Evolutionary conservation across 2,113 vertebrate species (phyloP).

Genomic region (Pogonocichla stellata): DNA sequence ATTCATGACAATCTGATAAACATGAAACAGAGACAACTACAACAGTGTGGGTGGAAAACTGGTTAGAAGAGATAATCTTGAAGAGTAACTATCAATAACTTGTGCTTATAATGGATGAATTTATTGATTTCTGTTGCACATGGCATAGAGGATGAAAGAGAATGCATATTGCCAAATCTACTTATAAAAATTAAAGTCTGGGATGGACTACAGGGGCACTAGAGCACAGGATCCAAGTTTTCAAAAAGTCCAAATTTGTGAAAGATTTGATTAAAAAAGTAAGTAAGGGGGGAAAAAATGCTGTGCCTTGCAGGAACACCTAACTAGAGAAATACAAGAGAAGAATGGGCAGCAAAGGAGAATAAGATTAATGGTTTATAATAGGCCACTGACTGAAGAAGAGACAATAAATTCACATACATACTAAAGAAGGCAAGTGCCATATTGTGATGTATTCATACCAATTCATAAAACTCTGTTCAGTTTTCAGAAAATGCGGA

Average conservation of each 20-base stretch:
- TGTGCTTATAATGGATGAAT: background rate
- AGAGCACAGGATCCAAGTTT: background rate
- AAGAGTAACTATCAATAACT: background rate
- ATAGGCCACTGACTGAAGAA: background rate
- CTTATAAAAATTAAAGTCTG: background rate
- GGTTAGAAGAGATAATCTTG: background rate
- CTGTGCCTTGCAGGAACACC: background rate
- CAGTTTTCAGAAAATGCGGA: background rate
- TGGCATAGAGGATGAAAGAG: background rate
- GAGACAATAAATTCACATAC: background rate
- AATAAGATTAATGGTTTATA: background rate
- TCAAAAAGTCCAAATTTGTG: background rate
- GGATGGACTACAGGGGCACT: background rate
- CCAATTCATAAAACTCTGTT: background rate
- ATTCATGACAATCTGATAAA: background rate
- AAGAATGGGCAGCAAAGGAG: background rate
- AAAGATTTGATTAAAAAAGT: background rate
- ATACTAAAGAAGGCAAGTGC: background rate
- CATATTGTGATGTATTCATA: background rate
- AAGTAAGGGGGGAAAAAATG: accelerated
- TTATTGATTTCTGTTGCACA: background rate
- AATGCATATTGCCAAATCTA: background rate
- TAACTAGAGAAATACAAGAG: background rate
- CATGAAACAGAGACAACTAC: background rate
- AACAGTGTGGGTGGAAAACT: background rate